Conservation (phyloP, 2,113 vertebrate genomes). For the Columba janthina region DNA sequence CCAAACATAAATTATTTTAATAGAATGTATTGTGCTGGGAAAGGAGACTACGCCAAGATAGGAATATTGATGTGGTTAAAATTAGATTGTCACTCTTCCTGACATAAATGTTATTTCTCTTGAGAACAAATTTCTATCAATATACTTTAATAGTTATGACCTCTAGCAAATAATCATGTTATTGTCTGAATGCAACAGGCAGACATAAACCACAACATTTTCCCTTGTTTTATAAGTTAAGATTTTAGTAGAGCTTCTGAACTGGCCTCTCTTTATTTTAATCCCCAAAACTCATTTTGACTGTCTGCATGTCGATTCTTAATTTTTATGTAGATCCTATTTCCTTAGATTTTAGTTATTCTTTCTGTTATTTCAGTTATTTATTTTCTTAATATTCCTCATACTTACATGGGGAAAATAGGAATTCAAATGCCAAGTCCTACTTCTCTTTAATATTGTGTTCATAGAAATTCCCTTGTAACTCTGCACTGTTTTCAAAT, state of each 20-base stretch:
- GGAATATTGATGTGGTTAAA: constrained; percentile 25
- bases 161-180: not conserved
- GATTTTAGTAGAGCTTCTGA: not conserved
- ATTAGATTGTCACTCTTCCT: constrained; percentile 29
- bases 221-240: not conserved
- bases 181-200: not conserved
- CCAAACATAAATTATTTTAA: not conserved
- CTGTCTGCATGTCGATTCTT: accelerated
- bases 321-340: not conserved
- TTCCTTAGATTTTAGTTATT: not conserved
- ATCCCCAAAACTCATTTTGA: not conserved
- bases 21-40: not conserved
- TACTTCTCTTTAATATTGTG: not conserved
- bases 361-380: not conserved
- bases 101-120: constrained; percentile 20
- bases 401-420: not conserved
- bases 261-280: not conserved
- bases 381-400: not conserved
- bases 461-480: not conserved
- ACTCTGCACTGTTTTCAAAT: not conserved
- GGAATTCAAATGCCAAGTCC: not conserved
- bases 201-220: not conserved
- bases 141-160: not conserved
- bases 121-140: not conserved
- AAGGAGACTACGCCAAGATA: not conserved